These are phyloP conservation scores for Corynorhinus townsendii DNA, from an alignment of 2,113 vertebrate genomes.

Conservation along the genomic window DNA sequence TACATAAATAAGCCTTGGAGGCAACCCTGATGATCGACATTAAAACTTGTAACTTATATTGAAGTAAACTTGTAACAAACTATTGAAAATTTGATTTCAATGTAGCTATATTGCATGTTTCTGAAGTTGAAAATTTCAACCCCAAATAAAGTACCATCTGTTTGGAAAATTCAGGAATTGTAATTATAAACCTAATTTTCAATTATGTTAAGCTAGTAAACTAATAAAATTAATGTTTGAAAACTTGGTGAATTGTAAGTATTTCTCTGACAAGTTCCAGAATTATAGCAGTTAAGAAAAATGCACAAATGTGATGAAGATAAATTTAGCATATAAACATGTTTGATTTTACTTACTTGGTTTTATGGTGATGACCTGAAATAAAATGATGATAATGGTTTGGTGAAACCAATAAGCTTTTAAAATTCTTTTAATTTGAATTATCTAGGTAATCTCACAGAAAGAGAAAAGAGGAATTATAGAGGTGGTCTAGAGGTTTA, in stretches of 20 bases:
- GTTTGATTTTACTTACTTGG: slow-evolving; percentile 45
- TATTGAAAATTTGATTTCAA: neutral
- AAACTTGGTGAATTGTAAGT: slow-evolving; percentile 55
- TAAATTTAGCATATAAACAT: slow-evolving; percentile 55
- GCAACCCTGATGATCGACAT: neutral
- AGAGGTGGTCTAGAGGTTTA: neutral
- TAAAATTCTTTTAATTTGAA: neutral
- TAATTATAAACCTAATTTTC: slow-evolving; percentile 45
- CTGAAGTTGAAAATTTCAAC: neutral
- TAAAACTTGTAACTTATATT: neutral
- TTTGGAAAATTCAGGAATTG: neutral
- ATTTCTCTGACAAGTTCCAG: slow-evolving; percentile 67
- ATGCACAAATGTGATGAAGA: slow-evolving; percentile 66
- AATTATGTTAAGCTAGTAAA: slow-evolving; percentile 35
- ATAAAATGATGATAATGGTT: neutral
- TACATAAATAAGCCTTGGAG: neutral
- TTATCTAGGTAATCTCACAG: neutral
- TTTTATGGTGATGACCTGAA: slow-evolving; percentile 44
- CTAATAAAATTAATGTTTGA: slow-evolving; percentile 63
- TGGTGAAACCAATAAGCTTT: neutral
- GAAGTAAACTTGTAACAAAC: too few relatives aligned
- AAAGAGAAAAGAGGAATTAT: neutral
- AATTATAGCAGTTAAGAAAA: slow-evolving; percentile 65
- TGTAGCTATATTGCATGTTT: neutral
- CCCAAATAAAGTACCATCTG: neutral